Evolutionary conservation across 2,888 invertebrate species (phyloP).

Genomic region (Drosophila mercatorum): DNA sequence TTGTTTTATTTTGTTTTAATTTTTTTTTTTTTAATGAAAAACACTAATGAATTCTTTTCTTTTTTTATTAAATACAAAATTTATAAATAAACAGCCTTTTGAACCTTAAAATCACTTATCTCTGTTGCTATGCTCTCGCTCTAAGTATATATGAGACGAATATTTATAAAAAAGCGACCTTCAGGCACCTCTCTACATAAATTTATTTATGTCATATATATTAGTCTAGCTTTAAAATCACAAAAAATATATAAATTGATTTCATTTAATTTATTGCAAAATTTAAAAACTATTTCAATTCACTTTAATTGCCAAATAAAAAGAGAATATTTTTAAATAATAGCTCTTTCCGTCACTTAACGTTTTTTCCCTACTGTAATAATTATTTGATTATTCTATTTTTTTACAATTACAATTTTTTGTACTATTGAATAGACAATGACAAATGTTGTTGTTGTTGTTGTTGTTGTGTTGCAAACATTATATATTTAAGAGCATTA

Average conservation of each 20-base stretch:
- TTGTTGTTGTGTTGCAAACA: background rate
- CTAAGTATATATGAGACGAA: too few species aligned
- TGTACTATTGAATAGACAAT: background rate
- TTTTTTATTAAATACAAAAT: too few species aligned
- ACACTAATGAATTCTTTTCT: too few species aligned
- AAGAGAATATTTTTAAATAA: background rate
- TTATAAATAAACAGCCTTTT: too few species aligned
- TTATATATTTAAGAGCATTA: slow-evolving; percentile 34
- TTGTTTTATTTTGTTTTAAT: too few species aligned
- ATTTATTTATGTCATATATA: too few species aligned
- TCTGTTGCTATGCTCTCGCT: too few species aligned
- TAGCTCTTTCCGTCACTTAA: background rate
- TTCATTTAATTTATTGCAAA: background rate
- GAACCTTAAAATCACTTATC: too few species aligned
- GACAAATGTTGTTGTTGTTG: background rate
- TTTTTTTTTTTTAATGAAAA: too few species aligned
- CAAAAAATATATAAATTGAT: background rate
- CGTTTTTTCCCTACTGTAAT: background rate
- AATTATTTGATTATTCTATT: background rate
- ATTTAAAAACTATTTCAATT: background rate
- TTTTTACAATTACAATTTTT: slow-evolving; percentile 1
- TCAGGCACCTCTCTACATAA: too few species aligned
- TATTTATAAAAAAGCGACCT: too few species aligned
- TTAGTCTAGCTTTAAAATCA: too few species aligned
- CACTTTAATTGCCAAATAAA: background rate